Base-by-base conservation (phyloP, 2,113 vertebrate species). In the Osmerus eperlanus region DNA sequence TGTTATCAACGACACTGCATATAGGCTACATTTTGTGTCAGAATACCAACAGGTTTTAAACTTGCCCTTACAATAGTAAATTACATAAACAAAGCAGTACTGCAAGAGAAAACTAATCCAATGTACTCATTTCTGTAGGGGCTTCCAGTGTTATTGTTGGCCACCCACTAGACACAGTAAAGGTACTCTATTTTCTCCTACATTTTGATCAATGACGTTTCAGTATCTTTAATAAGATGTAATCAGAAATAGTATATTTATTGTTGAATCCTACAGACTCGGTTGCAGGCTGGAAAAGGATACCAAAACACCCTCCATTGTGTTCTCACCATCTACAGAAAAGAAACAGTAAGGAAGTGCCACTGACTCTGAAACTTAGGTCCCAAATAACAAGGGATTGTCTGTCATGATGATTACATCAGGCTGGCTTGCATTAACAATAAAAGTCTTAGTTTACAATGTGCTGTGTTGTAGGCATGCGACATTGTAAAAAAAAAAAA, bases 251-350 rank as follows among this genome's bases (percentile, higher is more conserved):
- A 5, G 9, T 47, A 11, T 19, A 13, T 55, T 19, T 36, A 18
- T 12, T 11, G 41, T 70, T 87, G 23, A 82, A 52, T 81, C 36
- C 36, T 76, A 1, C 90, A 99, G 97, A 95, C 95, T 41, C 94
- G 95, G 36, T 89, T 99, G 69, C 97, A 99, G 88, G 95, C 95
- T 3, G 97, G 97, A 0, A 80, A 91, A 19, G 93, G 93, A 73
- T 96, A 97, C 41, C 89, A 86, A 67, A 97, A 87, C 83, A 94
- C 90, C 0, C 25, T 97, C 0, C 92, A 90, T 83, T 99, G 97
- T 73, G 79, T 96, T 74, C 85, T 94, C 60, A 92, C 67, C 2
- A 93, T 96, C 83, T 98, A 96, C 89, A 93, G 83, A 87, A 95
- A 94, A 73, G 97, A 99, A 81, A 94, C 91, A 70, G 96, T 99